Percentiles rank a stretch among this genome's conserved stretches.
phyloP scores from a whole-genome alignment of 2,113 vertebrate genomes.

The Phrynocephalus versicolor region DNA sequence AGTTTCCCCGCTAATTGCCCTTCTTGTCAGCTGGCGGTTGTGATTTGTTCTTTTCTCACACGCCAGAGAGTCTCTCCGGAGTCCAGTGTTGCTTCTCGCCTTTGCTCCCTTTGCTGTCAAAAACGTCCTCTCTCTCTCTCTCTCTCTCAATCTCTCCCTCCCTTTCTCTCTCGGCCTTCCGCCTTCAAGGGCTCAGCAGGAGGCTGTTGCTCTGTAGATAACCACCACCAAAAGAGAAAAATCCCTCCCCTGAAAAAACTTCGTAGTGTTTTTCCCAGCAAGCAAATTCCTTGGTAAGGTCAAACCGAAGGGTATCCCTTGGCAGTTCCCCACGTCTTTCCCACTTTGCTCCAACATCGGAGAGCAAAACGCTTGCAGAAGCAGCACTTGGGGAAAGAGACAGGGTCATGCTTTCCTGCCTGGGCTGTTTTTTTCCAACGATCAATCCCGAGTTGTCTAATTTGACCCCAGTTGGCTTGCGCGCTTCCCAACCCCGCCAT shows the following conservation, averaged over 20 bases:
- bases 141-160: too few species aligned
- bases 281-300: background rate
- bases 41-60: background rate
- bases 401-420: too few species aligned
- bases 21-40: background rate
- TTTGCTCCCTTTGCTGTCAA: background rate
- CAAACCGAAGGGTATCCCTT: background rate
- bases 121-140: background rate
- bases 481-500: too few species aligned
- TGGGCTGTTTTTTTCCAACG: background rate
- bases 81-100: background rate
- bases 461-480: too few species aligned
- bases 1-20: background rate
- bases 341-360: background rate
- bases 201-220: background rate
- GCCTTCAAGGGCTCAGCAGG: background rate
- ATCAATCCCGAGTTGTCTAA: too few species aligned
- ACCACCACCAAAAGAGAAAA: background rate
- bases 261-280: background rate
- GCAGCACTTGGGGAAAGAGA: too few species aligned
- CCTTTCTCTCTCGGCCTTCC: background rate
- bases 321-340: background rate
- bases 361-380: background rate
- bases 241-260: background rate
- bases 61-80: rapidly evolving